phyloP scores from a whole-genome alignment of 2,113 vertebrate species.

The Pseudorectes ferrugineus region DNA sequence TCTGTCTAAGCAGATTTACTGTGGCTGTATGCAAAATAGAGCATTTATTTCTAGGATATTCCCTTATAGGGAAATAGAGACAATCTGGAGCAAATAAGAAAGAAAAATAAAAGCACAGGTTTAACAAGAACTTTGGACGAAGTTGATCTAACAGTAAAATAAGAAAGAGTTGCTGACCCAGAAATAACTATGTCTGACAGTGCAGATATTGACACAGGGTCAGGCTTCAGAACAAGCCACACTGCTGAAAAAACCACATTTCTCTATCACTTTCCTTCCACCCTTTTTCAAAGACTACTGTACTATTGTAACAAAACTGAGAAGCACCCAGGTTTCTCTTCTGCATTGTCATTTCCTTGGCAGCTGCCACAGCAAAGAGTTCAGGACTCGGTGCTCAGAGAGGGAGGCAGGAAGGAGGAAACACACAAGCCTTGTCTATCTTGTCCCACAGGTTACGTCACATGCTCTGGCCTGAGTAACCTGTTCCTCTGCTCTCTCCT shows the following conservation, averaged over 20 bases:
- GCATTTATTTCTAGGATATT: not conserved
- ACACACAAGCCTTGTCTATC: not conserved
- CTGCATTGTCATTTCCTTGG: not conserved
- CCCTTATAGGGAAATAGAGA: not conserved
- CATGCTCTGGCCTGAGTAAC: not conserved
- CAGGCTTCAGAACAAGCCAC: not conserved
- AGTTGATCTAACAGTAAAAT: not conserved
- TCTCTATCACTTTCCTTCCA: not conserved
- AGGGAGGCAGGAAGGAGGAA: not conserved
- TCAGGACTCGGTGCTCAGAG: rapidly evolving
- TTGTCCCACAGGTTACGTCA: not conserved
- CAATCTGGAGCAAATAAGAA: not conserved
- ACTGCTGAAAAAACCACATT: not conserved
- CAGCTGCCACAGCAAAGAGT: rapidly evolving
- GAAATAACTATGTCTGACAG: not conserved
- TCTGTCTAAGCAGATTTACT: not conserved
- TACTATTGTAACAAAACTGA: not conserved
- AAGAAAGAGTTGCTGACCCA: not conserved
- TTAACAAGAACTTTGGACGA: not conserved
- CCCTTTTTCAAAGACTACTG: not conserved
- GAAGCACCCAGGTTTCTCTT: not conserved
- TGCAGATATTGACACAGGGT: not conserved
- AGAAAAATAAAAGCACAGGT: not conserved
- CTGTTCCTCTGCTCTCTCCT: not conserved
- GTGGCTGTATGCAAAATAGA: not conserved